Base-by-base conservation (phyloP, 30 jellyfish, hydroid and myxozoan genomes). In the Morbakka virulenta region DNA sequence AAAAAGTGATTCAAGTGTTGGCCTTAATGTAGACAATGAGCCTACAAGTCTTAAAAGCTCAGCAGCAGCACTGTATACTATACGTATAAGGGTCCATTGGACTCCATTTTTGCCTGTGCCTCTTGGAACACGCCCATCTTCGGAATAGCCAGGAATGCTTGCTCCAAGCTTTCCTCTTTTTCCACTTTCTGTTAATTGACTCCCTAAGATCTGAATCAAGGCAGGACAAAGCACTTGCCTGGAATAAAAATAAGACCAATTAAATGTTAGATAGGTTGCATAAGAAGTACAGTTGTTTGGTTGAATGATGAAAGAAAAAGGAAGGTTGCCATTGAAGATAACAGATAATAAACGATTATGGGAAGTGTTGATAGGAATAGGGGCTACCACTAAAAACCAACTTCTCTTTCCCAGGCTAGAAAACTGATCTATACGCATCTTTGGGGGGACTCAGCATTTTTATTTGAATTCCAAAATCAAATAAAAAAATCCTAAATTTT, bases 221-320 rank as follows among this genome's bases (percentile, higher is more conserved):
- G 98, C 89, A 12, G 98, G 98, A 48, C 96, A 84, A 4, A 92
- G 79, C 31, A 76, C 93, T 79, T 89, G 97, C 95, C 97, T 89
- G 73, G 28, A 21, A 62, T 17, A 24, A 14, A 24, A 53, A 53
- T 6, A 28, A 3, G 27, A 3, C 27, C 21, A 57, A 6, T 12
- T 6, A 57, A n/a, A n/a, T n/a, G n/a, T n/a, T n/a, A n/a, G n/a
- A n/a, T n/a, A n/a, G n/a, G n/a, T n/a, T n/a, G n/a, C n/a, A n/a
- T n/a, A n/a, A n/a, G n/a, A n/a, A n/a, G n/a, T n/a, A n/a, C n/a
- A n/a, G n/a, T n/a, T n/a, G n/a, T n/a, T n/a, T n/a, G n/a, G n/a
- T n/a, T n/a, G n/a, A n/a, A n/a, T n/a, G n/a, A n/a, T n/a, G n/a
- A n/a, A n/a, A n/a, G n/a, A n/a, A n/a, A n/a, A n/a, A n/a, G n/a